Conservation (phyloP, 2,888 invertebrate species). For the Netelia melanura region DNA sequence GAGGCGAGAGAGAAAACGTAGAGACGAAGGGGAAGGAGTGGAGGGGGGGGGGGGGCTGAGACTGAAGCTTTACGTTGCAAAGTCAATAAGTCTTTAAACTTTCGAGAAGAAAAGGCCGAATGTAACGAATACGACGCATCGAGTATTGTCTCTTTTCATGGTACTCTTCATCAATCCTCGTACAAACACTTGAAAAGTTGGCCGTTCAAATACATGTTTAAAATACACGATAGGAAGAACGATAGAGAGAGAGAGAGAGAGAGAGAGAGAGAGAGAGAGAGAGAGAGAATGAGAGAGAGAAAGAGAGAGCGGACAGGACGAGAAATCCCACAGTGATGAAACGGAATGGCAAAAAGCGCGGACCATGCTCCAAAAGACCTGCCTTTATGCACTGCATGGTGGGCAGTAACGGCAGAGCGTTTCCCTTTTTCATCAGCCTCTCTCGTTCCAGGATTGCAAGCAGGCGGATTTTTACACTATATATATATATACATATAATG, state of each 20-base stretch:
- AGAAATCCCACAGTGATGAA: slow-evolving; percentile 19
- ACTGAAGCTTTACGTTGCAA: background rate
- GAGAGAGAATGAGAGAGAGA: too few species aligned
- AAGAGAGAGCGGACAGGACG: background rate
- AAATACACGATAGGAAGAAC: slow-evolving; percentile 1
- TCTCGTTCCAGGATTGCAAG: slow-evolving; percentile 40
- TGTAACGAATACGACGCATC: slow-evolving; percentile 38
- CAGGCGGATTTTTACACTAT: slow-evolving; percentile 31
- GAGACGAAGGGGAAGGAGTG: background rate
- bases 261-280: too few species aligned
- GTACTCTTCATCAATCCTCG: slow-evolving; percentile 62
- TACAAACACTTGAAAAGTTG: slow-evolving; percentile 61
- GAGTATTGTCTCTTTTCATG: slow-evolving; percentile 55
- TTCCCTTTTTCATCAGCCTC: slow-evolving; percentile 61
- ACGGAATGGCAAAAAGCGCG: slow-evolving; percentile 30
- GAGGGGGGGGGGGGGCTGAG: too few species aligned
- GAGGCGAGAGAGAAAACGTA: background rate
- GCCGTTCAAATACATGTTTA: slow-evolving; percentile 39
- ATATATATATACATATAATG: slow-evolving; percentile 1
- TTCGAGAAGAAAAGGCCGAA: background rate
- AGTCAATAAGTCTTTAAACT: background rate
- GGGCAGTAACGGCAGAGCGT: slow-evolving; percentile 2
- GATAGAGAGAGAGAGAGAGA: background rate
- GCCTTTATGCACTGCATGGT: slow-evolving; percentile 38
- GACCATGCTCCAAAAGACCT: slow-evolving; percentile 31